phyloP scores from a whole-genome alignment of 92 coral and sea anemone species.

The Micromussa lordhowensis region DNA sequence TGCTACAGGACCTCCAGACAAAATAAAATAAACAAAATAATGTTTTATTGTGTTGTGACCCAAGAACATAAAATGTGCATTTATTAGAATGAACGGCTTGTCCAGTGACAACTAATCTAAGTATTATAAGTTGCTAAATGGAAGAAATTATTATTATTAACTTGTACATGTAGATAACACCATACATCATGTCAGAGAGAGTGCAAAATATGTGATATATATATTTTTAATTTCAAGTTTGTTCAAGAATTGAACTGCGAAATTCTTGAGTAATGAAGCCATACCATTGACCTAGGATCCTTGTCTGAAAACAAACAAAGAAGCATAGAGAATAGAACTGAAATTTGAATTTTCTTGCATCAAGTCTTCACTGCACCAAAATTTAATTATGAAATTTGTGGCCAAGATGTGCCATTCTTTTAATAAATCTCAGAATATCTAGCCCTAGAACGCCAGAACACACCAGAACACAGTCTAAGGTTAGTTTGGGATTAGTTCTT shows the following conservation, averaged over 20 bases:
- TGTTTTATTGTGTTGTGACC: background rate
- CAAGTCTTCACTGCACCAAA: background rate
- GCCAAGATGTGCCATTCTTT: background rate
- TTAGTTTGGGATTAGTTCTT: background rate
- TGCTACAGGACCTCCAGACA: background rate
- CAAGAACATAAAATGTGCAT: background rate
- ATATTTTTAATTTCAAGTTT: slow-evolving; percentile 2
- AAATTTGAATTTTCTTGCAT: background rate
- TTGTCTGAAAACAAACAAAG: background rate
- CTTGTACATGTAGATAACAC: background rate
- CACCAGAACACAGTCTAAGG: background rate
- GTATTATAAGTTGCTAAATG: background rate
- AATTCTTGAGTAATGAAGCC: background rate
- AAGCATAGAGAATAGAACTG: background rate
- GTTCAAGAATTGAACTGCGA: background rate
- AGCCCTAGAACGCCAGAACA: background rate
- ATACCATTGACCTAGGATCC: background rate
- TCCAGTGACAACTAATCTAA: background rate
- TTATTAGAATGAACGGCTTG: background rate
- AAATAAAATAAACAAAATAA: background rate
- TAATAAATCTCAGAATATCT: background rate
- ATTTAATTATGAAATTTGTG: background rate
- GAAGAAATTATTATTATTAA: background rate
- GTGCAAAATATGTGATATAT: background rate
- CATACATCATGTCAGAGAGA: background rate